Base-by-base conservation (phyloP, 2,113 vertebrate genomes). In the Centropus bengalensis region DNA sequence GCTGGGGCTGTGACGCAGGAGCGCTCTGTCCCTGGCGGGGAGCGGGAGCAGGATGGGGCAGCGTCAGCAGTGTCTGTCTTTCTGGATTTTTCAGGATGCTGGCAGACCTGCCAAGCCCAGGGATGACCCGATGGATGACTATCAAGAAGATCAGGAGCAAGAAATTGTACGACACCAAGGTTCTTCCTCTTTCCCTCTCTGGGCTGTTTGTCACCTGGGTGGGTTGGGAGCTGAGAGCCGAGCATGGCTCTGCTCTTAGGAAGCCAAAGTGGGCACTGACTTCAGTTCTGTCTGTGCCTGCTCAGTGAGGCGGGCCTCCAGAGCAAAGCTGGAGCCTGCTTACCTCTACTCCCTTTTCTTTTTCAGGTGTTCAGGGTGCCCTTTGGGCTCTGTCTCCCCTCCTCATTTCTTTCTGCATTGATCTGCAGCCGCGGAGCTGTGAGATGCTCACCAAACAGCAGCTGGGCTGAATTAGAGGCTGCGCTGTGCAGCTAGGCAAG, bases 111-210 rank as follows among this genome's bases (percentile, higher is more conserved):
- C 79, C 64, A 97, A 88, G 73, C 40, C 84, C 60, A 73, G 86
- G 38, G 94, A 96, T 26, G 92, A 97, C 6, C 82, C 33, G 3
- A 40, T 97, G 95, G 97, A 97, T 20, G 94, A 91, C 26, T 97
- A 96, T 12, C 86, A 95, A 32, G 95, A 96, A 52, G 96, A 97
- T 59, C 91, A 97, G 77, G 97, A 98, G 62, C 94, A 97, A 54
- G 97, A 97, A 93, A 96, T 97, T 97, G 97, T 98, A 97, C 33
- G 97, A 96, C 78, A 58, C 49, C 69, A 89, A 96, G 90, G 95
- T 93, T 96, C 88, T 89, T 94, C 64, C 87, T 84, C 85, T 89
- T 94, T 91, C 47, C 86, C 89, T 94, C 79, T 94, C 81, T 93
- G 74, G 24, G 23, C 76, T 36, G 89, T 8, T 12, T 26, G 14